Percentiles rank a stretch among this genome's conserved stretches.
These are phyloP conservation scores for Apamea epomidion DNA, from an alignment of 2,888 invertebrate genomes.

Conservation along the genomic window DNA sequence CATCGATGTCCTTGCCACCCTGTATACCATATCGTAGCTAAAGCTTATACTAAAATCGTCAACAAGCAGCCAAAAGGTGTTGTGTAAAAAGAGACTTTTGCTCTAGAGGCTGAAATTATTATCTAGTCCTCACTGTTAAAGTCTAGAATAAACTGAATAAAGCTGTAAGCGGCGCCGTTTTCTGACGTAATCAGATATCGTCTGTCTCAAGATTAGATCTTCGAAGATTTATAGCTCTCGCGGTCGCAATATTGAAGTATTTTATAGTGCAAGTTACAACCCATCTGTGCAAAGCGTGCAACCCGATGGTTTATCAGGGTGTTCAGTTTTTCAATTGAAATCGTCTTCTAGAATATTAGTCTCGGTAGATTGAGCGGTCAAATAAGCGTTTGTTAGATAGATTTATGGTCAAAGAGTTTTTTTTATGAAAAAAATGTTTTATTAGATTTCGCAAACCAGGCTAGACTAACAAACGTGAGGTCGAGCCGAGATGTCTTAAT, in stretches of 20 bases:
- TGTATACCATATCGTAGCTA: no score
- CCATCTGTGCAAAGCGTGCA: constrained; percentile 54
- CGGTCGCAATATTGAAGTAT: constrained; percentile 65
- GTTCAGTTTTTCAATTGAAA: constrained; percentile 57
- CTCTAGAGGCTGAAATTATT: constrained; percentile 8
- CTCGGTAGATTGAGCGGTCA: neutral
- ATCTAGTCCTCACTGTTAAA: constrained; percentile 32
- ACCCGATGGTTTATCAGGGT: constrained; percentile 34
- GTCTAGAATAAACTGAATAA: constrained; percentile 57
- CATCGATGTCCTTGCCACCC: no score
- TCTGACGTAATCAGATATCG: constrained; percentile 65
- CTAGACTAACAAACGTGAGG: neutral
- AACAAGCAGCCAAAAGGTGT: neutral
- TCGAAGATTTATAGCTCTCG: constrained; percentile 64
- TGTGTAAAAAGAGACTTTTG: neutral
- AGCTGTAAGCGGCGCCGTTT: constrained; percentile 51
- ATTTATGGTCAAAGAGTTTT: neutral
- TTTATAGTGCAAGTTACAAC: constrained; percentile 63
- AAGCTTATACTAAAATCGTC: neutral
- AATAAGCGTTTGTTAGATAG: constrained; percentile 6
- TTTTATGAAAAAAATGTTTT: neutral
- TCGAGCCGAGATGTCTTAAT: neutral
- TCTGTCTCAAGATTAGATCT: constrained; percentile 65
- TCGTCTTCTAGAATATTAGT: constrained; percentile 25
- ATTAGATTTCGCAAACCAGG: neutral